A percentile compares a stretch with the other conserved stretches of the same genome.
Evolutionary conservation across 2,113 vertebrate genomes (phyloP).

Genomic region (Taurulus bubalis): DNA sequence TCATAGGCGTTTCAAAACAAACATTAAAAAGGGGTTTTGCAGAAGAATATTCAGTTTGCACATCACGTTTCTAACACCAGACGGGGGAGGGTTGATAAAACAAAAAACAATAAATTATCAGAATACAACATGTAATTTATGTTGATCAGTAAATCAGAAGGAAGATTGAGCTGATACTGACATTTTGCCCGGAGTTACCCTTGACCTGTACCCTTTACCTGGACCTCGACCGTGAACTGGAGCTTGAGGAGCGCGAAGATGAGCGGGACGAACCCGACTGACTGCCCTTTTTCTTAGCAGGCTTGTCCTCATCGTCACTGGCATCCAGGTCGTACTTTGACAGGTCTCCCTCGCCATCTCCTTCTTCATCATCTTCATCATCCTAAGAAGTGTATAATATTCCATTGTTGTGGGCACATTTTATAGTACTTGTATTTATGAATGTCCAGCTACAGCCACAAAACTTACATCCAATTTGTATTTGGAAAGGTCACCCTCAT

Average conservation of each 20-base stretch:
- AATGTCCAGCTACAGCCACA: not conserved
- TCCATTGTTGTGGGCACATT: no score
- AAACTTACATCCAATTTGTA: constrained; percentile 94
- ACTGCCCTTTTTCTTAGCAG: constrained; percentile 86
- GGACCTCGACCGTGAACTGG: constrained; percentile 99
- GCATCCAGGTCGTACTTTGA: constrained; percentile 96
- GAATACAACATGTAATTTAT: constrained; percentile 52
- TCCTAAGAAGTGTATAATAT: constrained; percentile 74
- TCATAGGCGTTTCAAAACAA: not conserved
- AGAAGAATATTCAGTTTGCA: not conserved
- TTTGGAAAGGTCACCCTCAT: constrained; percentile 97
- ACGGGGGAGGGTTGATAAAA: constrained; percentile 13
- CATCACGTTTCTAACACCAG: constrained; percentile 19
- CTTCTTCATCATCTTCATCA: constrained; percentile 94
- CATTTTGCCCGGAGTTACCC: constrained; percentile 99
- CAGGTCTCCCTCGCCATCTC: constrained; percentile 89
- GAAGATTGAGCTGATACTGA: constrained; percentile 98
- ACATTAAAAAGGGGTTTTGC: not conserved
- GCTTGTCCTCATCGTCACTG: constrained; percentile 91
- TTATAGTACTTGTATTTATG: not conserved
- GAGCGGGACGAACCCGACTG: constrained; percentile 93
- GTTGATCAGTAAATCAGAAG: constrained; percentile 82
- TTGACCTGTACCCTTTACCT: constrained; percentile 99
- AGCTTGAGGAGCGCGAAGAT: constrained; percentile 88
- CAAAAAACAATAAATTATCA: constrained; percentile 52